Evolutionary conservation across 2,888 invertebrate genomes (phyloP).

Genomic region (Rugalucina vietnamica): DNA sequence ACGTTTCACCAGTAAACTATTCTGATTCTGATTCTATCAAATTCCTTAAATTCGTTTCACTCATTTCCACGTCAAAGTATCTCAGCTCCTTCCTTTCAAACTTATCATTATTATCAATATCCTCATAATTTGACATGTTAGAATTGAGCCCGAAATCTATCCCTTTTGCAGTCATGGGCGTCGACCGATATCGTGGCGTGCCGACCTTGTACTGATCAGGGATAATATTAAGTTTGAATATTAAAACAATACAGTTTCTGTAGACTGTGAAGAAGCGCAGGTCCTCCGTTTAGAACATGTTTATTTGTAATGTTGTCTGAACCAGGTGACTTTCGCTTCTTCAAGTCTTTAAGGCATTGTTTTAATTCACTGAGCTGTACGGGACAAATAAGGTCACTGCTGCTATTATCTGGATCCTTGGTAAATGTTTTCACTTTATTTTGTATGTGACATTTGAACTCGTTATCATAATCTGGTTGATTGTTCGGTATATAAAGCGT

Average conservation of each 20-base stretch:
- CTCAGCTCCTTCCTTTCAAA: constrained; percentile 48
- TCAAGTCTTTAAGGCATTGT: not conserved
- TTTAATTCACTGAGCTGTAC: not conserved
- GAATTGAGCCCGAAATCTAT: constrained; percentile 46
- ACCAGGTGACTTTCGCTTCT: no score
- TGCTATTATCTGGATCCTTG: not conserved
- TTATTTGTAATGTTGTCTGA: not conserved
- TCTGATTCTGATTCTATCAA: no score
- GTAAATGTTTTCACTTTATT: not conserved
- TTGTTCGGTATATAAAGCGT: not conserved
- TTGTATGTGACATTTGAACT: not conserved
- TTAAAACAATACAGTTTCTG: not conserved
- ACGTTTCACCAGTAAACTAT: no score
- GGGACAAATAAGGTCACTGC: not conserved
- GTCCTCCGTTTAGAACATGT: constrained; percentile 11
- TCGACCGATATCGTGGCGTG: constrained; percentile 48
- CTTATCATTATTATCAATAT: constrained; percentile 34
- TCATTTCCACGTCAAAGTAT: constrained; percentile 57
- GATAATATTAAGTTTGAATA: not conserved
- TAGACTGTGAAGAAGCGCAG: not conserved
- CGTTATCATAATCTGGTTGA: not conserved
- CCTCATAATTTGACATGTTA: not conserved
- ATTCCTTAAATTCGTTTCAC: constrained; percentile 38
- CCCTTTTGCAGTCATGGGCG: constrained; percentile 33
- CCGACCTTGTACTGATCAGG: constrained; percentile 16